Evolutionary conservation across 2,888 invertebrate genomes (phyloP), one percentile per base, ranked within the genome.

Genomic region (Cataglyphis altisquamis): DNA sequence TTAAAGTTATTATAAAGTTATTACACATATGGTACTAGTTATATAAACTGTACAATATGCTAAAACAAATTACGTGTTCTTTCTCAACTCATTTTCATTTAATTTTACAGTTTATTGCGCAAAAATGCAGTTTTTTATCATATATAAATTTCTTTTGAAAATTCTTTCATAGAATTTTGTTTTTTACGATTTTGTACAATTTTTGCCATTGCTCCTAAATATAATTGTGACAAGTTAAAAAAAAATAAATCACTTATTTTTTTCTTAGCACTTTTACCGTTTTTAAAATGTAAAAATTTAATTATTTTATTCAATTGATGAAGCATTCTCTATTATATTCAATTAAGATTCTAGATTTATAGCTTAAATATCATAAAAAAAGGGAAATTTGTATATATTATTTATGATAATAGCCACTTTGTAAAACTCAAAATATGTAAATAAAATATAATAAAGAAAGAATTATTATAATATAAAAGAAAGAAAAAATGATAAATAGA

Each of bases 31-130:
- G 9, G 18, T 77, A 68, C 63, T 82, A 84, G 72, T 85, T 68
- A 82, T 77, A 66, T 82, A 87, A 73, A 86, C 82, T 85, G 87
- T 88, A 90, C 84, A 90, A 55, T 84, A 72, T 77, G 39, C 64
- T 77, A 77, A 55, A 77, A 41, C 29, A 39, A 66, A 41, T 64
- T 5, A 64, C 64, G 48, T 63, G 6, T 66, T 45, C 9, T 48
- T 25, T 29, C 29, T 29, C n/a, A 39, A 55, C 15, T 66, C 39
- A n/a, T 66, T 66, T 41, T 29, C 29, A 41, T 29, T 55, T 64
- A 75, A 25, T 25, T 75, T 75, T 66, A 77, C 29, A 66, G 21
- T 52, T 77, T 77, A 77, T 57, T 57, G 55, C 77, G 66, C 12
- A 66, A 29, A 66, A 77, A 15, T 77, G 12, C 25, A n/a, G 29